Conservation (phyloP, 2,797 vertebrate species). For the Tapera naevia region DNA sequence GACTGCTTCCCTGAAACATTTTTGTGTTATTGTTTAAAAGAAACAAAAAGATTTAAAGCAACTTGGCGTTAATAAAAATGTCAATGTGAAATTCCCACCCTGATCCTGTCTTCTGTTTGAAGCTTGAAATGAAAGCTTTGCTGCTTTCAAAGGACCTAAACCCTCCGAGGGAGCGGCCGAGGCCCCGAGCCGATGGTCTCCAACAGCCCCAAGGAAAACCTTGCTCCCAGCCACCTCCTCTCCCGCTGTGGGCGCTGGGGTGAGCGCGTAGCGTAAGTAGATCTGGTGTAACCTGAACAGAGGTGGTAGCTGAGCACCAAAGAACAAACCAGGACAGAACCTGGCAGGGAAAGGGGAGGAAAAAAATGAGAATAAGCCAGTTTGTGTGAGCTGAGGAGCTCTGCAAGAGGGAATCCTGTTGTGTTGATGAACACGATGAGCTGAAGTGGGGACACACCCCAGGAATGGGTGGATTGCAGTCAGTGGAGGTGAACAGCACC, state of each 20-base stretch:
- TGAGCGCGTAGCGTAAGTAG: background rate
- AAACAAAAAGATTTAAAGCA: slow-evolving; percentile 78
- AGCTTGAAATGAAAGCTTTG: background rate
- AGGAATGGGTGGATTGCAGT: fast-evolving
- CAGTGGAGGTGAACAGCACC: background rate
- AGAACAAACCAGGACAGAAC: background rate
- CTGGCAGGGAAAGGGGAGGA: background rate
- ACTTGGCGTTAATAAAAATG: slow-evolving; percentile 90
- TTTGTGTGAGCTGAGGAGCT: background rate
- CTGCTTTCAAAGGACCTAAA: background rate
- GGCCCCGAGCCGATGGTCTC: background rate
- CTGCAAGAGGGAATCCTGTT: background rate
- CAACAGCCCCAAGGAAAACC: background rate
- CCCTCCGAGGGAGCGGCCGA: background rate
- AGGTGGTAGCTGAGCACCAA: fast-evolving
- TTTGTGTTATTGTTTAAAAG: slow-evolving; percentile 86
- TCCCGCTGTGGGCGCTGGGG: background rate
- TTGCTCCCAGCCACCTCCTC: background rate
- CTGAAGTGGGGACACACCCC: background rate
- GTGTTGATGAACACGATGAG: fast-evolving
- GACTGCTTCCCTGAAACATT: slow-evolving; percentile 82
- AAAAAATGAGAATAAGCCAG: background rate
- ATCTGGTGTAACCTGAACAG: background rate
- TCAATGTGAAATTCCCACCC: slow-evolving; percentile 77
- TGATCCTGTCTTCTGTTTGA: slow-evolving; percentile 60